These are phyloP conservation scores for Myotis vivesi DNA, from an alignment of 2,797 vertebrate genomes.

Conservation along the genomic window DNA sequence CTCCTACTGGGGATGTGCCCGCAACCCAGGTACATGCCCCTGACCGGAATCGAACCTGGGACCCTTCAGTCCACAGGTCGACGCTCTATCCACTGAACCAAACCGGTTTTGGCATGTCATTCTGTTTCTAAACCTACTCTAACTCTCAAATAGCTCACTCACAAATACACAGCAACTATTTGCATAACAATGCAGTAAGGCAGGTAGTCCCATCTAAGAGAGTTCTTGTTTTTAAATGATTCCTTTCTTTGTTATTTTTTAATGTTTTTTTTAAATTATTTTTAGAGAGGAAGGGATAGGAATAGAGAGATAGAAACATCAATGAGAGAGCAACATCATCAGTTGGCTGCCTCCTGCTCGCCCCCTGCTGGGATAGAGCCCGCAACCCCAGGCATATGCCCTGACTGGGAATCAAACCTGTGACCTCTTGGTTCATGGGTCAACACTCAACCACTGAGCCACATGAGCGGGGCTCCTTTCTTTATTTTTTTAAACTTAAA, in stretches of 20 bases:
- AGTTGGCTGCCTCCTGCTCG: background rate
- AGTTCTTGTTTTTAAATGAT: slow-evolving; percentile 14
- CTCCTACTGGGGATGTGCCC: no score
- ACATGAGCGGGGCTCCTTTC: background rate
- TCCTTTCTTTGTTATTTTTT: background rate
- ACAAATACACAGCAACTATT: background rate
- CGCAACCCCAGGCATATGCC: background rate
- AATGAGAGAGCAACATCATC: background rate
- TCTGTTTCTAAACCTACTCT: background rate
- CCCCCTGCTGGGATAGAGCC: background rate
- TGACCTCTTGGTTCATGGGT: background rate
- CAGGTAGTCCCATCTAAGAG: background rate
- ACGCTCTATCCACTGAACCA: no score
- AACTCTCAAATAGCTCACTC: background rate
- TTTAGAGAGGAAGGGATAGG: background rate
- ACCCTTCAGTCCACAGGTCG: no score
- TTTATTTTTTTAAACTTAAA: background rate
- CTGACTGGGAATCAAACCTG: background rate
- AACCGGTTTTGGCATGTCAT: no score
- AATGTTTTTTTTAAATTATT: background rate
- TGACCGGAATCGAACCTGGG: no score
- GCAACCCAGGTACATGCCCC: no score
- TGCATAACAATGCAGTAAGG: background rate
- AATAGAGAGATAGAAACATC: background rate
- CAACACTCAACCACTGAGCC: background rate